Evolutionary conservation across 2,113 vertebrate species (phyloP).

Genomic region (Takifugu flavidus): DNA sequence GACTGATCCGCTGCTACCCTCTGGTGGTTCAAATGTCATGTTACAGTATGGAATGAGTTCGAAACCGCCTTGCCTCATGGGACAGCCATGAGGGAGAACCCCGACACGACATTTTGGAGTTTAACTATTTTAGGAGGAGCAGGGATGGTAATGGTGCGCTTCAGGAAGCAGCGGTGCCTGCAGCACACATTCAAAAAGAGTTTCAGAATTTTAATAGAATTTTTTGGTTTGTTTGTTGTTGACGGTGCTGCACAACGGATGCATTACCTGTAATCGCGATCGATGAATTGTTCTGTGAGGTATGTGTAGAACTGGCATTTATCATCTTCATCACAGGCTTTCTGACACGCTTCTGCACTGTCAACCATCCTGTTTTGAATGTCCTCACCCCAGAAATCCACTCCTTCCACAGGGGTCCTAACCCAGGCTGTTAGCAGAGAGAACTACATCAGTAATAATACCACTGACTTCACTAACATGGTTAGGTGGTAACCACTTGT

Average conservation of each 20-base stretch:
- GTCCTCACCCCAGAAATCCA: slow-evolving; percentile 39
- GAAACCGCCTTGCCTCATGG: too few relatives aligned
- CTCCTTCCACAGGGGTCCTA: neutral
- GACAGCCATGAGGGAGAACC: slow-evolving; percentile 35
- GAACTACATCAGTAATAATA: neutral
- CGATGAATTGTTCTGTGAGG: neutral
- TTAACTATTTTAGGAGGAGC: slow-evolving; percentile 37
- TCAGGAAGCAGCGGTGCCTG: slow-evolving; percentile 61
- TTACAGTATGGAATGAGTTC: too few relatives aligned
- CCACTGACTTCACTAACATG: too few relatives aligned
- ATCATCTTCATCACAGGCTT: slow-evolving; percentile 36
- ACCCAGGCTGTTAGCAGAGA: slow-evolving; percentile 43
- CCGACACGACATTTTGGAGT: slow-evolving; percentile 38
- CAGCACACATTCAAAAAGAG: neutral
- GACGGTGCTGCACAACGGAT: neutral
- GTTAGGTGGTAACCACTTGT: too few relatives aligned
- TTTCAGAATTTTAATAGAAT: neutral
- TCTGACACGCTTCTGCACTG: slow-evolving; percentile 22
- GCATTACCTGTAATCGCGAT: slow-evolving; percentile 5
- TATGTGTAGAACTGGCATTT: slow-evolving; percentile 68
- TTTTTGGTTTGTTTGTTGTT: neutral
- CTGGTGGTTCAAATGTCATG: too few relatives aligned
- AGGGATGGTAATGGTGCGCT: slow-evolving; percentile 54
- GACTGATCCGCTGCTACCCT: too few relatives aligned
- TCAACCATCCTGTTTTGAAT: slow-evolving; percentile 25